phyloP scores from a whole-genome alignment of 2,113 vertebrate species.

The Otocyon megalotis region DNA sequence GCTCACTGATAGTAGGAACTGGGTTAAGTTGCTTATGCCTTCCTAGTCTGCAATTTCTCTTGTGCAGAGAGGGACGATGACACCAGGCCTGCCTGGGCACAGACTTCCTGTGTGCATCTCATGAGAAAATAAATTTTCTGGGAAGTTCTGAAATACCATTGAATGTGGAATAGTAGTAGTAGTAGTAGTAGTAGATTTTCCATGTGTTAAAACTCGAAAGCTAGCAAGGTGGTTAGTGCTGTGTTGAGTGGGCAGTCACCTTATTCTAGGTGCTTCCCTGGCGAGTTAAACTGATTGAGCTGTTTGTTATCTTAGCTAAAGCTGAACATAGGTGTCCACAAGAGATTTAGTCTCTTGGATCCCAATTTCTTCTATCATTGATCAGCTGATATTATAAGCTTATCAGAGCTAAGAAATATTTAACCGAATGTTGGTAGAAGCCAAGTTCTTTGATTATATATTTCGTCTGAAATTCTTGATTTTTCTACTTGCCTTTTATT shows the following conservation, averaged over 20 bases:
- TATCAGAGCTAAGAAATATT: not conserved
- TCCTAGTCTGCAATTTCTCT: not conserved
- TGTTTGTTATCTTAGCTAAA: constrained; percentile 47
- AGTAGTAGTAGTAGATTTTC: not conserved
- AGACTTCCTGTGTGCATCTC: not conserved
- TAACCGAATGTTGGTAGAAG: not conserved
- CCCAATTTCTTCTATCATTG: not conserved
- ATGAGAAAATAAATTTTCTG: not conserved
- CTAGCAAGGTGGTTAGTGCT: not conserved
- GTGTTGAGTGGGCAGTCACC: not conserved
- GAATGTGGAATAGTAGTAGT: not conserved
- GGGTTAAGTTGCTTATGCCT: not conserved
- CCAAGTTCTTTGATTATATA: constrained; percentile 18
- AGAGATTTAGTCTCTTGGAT: constrained; percentile 40
- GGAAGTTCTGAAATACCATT: not conserved
- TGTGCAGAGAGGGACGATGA: not conserved
- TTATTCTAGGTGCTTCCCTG: not conserved
- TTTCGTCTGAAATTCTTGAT: not conserved
- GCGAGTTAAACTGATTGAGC: constrained; percentile 9
- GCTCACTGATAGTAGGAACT: not conserved
- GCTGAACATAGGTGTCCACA: not conserved
- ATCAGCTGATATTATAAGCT: not conserved
- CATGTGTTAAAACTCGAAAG: not conserved
- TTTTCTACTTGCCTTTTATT: not conserved
- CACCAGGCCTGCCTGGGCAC: not conserved